Evolutionary conservation across 2,888 invertebrate genomes (phyloP).

Genomic region (Hypercompe scribonia): DNA sequence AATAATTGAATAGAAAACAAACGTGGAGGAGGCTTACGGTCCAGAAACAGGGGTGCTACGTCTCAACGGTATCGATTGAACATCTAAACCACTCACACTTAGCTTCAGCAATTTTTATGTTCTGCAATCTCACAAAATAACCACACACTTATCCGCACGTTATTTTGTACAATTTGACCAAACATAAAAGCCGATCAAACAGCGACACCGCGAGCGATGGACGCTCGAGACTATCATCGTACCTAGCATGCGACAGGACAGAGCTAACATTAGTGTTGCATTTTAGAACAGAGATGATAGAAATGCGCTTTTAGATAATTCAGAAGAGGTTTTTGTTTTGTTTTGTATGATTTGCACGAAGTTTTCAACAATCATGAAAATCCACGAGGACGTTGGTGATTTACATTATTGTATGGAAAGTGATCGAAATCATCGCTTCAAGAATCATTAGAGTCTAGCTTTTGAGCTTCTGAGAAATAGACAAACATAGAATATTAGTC

Average conservation of each 20-base stretch:
- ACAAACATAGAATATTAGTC: conserved; percentile 47
- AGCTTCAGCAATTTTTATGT: conserved; percentile 66
- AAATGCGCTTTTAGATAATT: conserved; percentile 72
- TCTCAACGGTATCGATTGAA: conserved; percentile 43
- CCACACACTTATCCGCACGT: conserved; percentile 51
- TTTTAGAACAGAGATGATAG: conserved; percentile 69
- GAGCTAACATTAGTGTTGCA: conserved; percentile 62
- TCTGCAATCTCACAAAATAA: conserved; percentile 55
- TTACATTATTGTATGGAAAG: conserved; percentile 53
- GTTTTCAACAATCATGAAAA: conserved; percentile 54
- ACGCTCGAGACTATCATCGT: conserved; percentile 31
- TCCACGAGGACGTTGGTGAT: conserved; percentile 64
- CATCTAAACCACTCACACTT: conserved; percentile 58
- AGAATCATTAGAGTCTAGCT: conserved; percentile 57
- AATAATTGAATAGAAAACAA: conserved; percentile 30
- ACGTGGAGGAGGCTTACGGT: conserved; percentile 42
- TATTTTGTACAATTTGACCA: conserved; percentile 42
- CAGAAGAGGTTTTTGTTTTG: conserved; percentile 48
- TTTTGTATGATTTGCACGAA: conserved; percentile 64
- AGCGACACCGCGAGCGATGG: not conserved
- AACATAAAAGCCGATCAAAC: conserved; percentile 13
- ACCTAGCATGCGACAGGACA: conserved; percentile 65
- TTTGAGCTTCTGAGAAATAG: conserved; percentile 56
- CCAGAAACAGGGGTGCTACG: conserved; percentile 34
- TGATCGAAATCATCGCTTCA: conserved; percentile 55